Evolutionary conservation across 1,140 invertebrate genomes (phyloP), one percentile per base, ranked within the genome.

Genomic region (Apocrypta bakeri): DNA sequence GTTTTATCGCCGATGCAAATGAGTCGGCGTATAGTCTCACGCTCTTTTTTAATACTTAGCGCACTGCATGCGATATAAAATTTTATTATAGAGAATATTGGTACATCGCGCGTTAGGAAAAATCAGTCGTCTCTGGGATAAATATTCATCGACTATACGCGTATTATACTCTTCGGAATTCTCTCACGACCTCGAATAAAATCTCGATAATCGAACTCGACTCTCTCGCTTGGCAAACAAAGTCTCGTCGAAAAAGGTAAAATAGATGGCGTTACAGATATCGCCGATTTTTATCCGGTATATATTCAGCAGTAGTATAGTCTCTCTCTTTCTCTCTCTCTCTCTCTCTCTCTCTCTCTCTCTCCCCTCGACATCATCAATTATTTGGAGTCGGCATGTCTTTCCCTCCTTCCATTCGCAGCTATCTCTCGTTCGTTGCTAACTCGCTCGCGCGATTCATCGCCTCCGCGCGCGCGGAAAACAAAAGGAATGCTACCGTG

Each of bases 251-350:
- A 66, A 66, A 66, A 66, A 33, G 29, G 72, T 11, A 56, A 48
- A 76, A n/a, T 27, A 82, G 81, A 82, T 82, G 81, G 81, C 81
- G 81, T 82, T 69, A 77, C 81, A 82, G 81, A 82, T 82, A 82
- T 77, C 25, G 48, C 17, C 42, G 81, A 82, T 82, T 82, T 82
- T 82, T 82, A 82, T 82, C 81, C 74, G n/a, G 3, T 37, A 37
- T 37, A 21, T 56, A 74, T 73, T 80, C 48, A 72, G 61, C 48
- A 3, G 68, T 3, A n/a, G 31, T 14, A 68, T 14, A 68, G 64
- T 3, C 24, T 61, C 12, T 37, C 33, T 37, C 33, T 37, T 9
- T 37, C 33, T 37, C 63, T 76, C 56, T 61, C n/a, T n/a, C n/a
- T n/a, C n/a, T n/a, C n/a, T 3, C 24, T 61, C 12, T 37, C 33